A percentile compares a stretch with the other conserved stretches of the same genome.
Conservation (phyloP, 2,888 invertebrate species). For the Himalopsyche anomala region DNA sequence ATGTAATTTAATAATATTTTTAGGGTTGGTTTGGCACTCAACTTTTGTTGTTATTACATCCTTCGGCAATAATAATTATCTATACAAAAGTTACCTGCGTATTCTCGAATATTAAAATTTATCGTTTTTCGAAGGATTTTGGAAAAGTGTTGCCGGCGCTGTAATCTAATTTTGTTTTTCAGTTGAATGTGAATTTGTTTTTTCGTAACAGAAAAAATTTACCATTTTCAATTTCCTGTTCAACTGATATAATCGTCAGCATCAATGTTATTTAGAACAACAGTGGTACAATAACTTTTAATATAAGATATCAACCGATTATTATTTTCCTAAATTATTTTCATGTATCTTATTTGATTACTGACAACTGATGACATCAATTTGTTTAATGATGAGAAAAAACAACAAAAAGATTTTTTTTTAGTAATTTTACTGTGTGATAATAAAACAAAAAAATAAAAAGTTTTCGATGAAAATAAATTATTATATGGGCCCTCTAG, state of each 20-base stretch:
- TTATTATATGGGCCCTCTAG: no score
- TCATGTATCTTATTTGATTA: no score
- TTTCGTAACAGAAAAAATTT: not conserved
- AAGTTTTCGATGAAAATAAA: no score
- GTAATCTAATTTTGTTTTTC: constrained; percentile 13
- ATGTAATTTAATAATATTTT: not conserved
- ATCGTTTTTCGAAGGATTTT: constrained; percentile 3
- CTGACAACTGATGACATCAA: no score
- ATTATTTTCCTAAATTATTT: no score
- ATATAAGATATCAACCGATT: no score
- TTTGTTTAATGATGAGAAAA: no score
- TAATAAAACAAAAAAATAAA: no score
- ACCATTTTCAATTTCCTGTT: constrained; percentile 20
- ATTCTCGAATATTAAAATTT: not conserved
- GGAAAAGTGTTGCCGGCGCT: not conserved
- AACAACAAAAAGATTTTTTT: no score
- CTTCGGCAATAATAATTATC: constrained; percentile 12
- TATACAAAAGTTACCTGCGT: not conserved
- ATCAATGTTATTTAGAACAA: constrained; percentile 2
- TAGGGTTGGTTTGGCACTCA: not conserved
- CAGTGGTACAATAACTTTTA: not conserved
- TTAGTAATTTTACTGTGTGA: no score
- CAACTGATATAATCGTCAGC: constrained; percentile 15
- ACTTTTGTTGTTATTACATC: not conserved
- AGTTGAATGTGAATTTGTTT: constrained; percentile 21